Evolutionary conservation across 2,113 vertebrate species (phyloP).

Genomic region (Thymallus thymallus): DNA sequence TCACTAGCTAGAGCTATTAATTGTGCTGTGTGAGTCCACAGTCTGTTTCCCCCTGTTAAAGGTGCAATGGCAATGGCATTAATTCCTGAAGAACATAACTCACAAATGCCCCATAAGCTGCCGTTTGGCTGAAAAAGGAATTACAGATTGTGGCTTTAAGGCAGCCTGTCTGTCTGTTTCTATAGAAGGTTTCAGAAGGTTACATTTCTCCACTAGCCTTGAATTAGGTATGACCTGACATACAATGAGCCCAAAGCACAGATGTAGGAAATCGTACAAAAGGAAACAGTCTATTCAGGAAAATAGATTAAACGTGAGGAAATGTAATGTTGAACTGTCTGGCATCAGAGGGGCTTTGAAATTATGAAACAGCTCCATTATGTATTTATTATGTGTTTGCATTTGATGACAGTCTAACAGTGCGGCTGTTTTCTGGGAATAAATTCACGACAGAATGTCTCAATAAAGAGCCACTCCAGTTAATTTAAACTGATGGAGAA

Average conservation of each 20-base stretch:
- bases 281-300: neutral
- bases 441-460: neutral
- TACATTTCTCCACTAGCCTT: neutral
- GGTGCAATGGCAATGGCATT: no score
- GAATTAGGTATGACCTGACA: neutral
- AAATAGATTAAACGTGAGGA: neutral
- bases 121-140: no score
- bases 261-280: neutral
- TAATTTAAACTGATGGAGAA: neutral
- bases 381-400: neutral
- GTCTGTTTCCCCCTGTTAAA: no score
- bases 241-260: neutral
- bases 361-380: neutral
- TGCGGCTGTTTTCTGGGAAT: neutral
- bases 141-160: neutral
- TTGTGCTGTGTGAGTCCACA: no score
- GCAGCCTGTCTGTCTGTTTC: neutral
- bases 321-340: neutral
- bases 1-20: no score
- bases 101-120: no score
- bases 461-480: neutral
- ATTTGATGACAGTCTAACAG: neutral
- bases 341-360: neutral
- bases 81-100: no score
- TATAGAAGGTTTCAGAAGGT: neutral